A percentile compares a stretch with the other conserved stretches of the same genome.
Evolutionary conservation across 2,113 vertebrate species (phyloP).

Genomic region (Pangasianodon hypophthalmus): DNA sequence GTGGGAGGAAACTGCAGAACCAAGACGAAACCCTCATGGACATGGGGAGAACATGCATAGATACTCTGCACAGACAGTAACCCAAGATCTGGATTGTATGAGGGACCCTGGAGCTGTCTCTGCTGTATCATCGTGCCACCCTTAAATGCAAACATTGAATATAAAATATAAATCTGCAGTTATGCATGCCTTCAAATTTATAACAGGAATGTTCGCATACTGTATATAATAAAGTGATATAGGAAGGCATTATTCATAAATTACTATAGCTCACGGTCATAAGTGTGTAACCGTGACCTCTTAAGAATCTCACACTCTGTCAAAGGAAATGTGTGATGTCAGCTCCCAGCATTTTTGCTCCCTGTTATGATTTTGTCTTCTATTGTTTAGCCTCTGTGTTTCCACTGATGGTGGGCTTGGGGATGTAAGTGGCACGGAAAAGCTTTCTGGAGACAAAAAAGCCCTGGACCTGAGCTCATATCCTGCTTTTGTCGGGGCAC

Average conservation of each 20-base stretch:
- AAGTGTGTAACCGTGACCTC: slow-evolving; percentile 32
- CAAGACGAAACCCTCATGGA: neutral
- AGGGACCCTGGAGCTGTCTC: neutral
- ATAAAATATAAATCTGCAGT: neutral
- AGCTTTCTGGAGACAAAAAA: slow-evolving; percentile 48
- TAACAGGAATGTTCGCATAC: neutral
- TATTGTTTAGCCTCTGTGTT: slow-evolving; percentile 63
- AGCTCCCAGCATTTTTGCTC: slow-evolving; percentile 44
- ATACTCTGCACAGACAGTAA: neutral
- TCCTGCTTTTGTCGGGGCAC: slow-evolving; percentile 74
- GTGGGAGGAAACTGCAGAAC: neutral
- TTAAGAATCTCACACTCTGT: slow-evolving; percentile 51
- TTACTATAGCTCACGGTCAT: slow-evolving; percentile 41
- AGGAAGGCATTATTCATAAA: neutral
- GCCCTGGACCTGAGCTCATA: slow-evolving; percentile 63
- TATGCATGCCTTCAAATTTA: neutral
- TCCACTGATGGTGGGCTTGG: slow-evolving; percentile 54
- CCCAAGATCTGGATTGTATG: neutral
- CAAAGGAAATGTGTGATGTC: slow-evolving; percentile 67
- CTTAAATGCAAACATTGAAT: neutral
- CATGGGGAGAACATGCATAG: neutral
- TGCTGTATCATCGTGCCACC: neutral
- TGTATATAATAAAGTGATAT: neutral
- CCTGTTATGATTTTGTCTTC: slow-evolving; percentile 54
- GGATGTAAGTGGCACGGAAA: slow-evolving; percentile 56